Evolutionary conservation across 2,113 vertebrate species (phyloP).

Genomic region (Sebastes schlegelii): DNA sequence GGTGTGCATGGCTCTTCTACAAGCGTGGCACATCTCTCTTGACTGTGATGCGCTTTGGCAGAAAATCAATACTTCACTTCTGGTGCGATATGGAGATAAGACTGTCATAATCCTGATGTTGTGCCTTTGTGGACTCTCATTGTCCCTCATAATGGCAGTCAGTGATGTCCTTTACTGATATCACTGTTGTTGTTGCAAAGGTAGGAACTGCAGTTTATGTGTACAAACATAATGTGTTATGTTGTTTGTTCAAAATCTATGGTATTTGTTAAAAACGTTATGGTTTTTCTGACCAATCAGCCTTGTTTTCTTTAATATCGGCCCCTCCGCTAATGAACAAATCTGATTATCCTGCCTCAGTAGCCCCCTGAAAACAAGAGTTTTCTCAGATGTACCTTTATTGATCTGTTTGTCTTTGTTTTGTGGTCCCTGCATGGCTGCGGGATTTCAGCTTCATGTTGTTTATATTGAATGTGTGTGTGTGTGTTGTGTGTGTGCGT

Average conservation of each 20-base stretch:
- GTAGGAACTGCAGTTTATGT: neutral
- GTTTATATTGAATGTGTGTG: neutral
- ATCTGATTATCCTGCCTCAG: neutral
- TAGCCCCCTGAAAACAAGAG: neutral
- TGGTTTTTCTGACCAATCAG: no score
- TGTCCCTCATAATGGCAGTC: slow-evolving; percentile 82
- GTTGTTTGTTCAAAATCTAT: no score
- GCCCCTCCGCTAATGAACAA: neutral
- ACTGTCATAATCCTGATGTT: slow-evolving; percentile 88
- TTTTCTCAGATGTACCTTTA: slow-evolving; percentile 4
- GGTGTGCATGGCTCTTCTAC: slow-evolving; percentile 80
- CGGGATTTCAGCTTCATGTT: neutral
- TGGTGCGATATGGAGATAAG: slow-evolving; percentile 88
- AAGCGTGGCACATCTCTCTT: slow-evolving; percentile 80
- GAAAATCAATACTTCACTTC: slow-evolving; percentile 94
- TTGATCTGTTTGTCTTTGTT: slow-evolving; percentile 22
- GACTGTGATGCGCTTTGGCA: slow-evolving; percentile 91
- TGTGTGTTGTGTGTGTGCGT: no score
- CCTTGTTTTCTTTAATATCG: neutral
- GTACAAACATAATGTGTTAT: slow-evolving; percentile 1
- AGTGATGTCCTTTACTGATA: slow-evolving; percentile 84
- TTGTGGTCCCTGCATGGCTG: neutral
- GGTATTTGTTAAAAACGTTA: no score
- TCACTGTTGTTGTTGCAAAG: slow-evolving; percentile 22
- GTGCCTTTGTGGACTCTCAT: slow-evolving; percentile 82